Conservation (phyloP, 2,113 vertebrate species). For the Dascyllus trimaculatus region DNA sequence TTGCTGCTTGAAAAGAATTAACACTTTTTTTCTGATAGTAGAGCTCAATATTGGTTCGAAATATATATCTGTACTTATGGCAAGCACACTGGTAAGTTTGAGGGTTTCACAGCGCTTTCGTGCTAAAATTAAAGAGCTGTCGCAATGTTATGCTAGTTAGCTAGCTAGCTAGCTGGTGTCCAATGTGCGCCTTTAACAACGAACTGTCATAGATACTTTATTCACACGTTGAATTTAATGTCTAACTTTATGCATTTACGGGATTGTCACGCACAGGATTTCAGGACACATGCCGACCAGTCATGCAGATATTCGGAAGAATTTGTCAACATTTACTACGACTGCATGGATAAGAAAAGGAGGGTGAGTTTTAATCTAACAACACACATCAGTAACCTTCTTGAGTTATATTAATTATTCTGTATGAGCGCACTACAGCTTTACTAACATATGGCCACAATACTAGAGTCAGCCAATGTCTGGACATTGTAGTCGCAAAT, state of each 20-base stretch:
- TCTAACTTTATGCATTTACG: neutral
- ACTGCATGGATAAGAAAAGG: conserved; percentile 97
- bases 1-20: too few relatives aligned
- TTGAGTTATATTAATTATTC: too few relatives aligned
- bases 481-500: too few relatives aligned
- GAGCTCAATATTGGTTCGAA: fast-evolving
- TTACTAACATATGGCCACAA: neutral
- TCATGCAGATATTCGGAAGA: conserved; percentile 97
- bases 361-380: conserved; percentile 78
- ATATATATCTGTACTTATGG: conserved; percentile 38
- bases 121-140: neutral
- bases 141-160: neutral
- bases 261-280: conserved; percentile 84
- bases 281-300: conserved; percentile 94
- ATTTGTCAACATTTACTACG: conserved; percentile 97
- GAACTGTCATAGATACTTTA: fast-evolving
- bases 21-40: fast-evolving
- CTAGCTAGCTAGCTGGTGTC: neutral
- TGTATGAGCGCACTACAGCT: neutral
- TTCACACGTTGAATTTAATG: too few relatives aligned
- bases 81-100: conserved; percentile 64
- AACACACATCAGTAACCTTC: too few relatives aligned
- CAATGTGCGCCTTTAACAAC: neutral
- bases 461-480: too few relatives aligned
- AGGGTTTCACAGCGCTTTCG: neutral